Base-by-base conservation (phyloP, 2,113 vertebrate genomes). In the Malurus cyaneus region DNA sequence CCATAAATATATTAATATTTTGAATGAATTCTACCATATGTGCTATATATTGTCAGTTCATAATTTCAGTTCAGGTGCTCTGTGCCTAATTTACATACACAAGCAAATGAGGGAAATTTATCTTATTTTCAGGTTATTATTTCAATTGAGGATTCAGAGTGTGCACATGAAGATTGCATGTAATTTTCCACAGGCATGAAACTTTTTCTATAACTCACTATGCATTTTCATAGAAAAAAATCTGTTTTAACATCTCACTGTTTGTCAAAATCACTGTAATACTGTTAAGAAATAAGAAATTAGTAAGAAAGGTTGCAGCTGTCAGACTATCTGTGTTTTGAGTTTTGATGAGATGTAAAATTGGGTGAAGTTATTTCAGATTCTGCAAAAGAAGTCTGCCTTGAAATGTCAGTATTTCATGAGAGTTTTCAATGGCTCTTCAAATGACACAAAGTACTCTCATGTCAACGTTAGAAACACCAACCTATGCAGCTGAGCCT, bases 391-490 rank as follows among this genome's bases (percentile, higher is more conserved):
- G 60, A 74, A 2, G 21, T 56, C 72, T 86, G 29, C 70, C 81
- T 91, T 86, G 83, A 96, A 94, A 94, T 88, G 72, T 80, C 86
- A 86, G 44, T 83, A 59, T 78, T 83, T 78, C 52, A 86, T 32
- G 19, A 90, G 67, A 77, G 52, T 52, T 91, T 91, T 94, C 88
- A 84, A 67, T 60, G 85, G 92, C 61, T 93, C 67, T 84, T 87
- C 88, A 94, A 57, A 65, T 84, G 77, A 81, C 47, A 78, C 39
- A 41, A 88, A 95, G 72, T 91, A 71, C 77, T 88, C 72, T 88
- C 65, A 23, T 64, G 41, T 61, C 83, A 86, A 14, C 65, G 39
- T 59, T 78, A 84, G 44, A 85, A 92, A 78, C 36, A 53, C 36
- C 60, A 84, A 67, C 25, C 24, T 32, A 21, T 93, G 80, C 92